Conservation (phyloP, 2,797 vertebrate species). For the Sebastes taczanowskii region DNA sequence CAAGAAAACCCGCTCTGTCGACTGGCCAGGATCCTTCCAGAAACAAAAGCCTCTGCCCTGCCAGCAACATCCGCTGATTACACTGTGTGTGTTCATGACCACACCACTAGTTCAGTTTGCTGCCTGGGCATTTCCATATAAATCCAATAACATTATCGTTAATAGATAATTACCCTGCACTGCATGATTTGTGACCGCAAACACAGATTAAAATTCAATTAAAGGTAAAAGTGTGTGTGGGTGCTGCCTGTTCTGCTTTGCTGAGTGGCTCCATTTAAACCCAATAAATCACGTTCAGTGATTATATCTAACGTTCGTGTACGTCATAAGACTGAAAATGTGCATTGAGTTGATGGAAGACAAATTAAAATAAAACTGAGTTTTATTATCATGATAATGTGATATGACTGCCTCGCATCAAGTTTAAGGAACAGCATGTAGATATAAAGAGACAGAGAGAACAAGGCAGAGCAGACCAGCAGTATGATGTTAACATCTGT, state of each 20-base stretch:
- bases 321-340: conserved; percentile 28
- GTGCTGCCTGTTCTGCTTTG: conserved; percentile 60
- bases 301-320: conserved; percentile 55
- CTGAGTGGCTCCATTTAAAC: conserved; percentile 73
- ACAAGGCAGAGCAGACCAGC: conserved; percentile 22
- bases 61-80: conserved; percentile 62
- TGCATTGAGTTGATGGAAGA: conserved; percentile 21
- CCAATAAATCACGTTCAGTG: conserved; percentile 54
- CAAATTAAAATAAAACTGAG: conserved; percentile 17
- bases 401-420: not conserved
- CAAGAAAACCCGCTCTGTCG: conserved; percentile 34
- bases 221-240: conserved; percentile 70
- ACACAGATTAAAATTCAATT: conserved; percentile 82
- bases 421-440: not conserved
- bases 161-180: conserved; percentile 79
- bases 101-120: conserved; percentile 55
- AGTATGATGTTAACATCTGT: conserved; percentile 63
- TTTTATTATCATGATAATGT: conserved; percentile 1
- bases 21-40: conserved; percentile 36
- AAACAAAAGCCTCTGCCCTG: conserved; percentile 52
- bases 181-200: conserved; percentile 78
- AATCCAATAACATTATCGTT: conserved; percentile 80
- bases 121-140: conserved; percentile 75
- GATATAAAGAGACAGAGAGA: not conserved
- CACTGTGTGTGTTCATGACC: conserved; percentile 47